These are phyloP conservation scores for Athetis lepigone DNA, from an alignment of 2,888 invertebrate species.

Conservation along the genomic window DNA sequence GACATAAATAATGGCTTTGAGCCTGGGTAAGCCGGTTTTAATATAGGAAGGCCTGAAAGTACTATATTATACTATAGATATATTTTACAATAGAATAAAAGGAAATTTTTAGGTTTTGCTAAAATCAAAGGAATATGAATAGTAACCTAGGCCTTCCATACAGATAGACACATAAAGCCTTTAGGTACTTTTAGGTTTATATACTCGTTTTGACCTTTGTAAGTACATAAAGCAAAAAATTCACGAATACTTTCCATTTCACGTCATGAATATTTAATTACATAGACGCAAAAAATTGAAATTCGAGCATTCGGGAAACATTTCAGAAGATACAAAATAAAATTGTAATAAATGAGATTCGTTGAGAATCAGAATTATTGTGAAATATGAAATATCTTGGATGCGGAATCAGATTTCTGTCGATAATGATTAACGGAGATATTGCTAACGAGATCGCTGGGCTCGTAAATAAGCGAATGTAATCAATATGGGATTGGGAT, in stretches of 20 bases:
- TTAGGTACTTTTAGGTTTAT: neutral
- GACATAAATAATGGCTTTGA: too few relatives aligned
- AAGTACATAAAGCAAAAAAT: constrained; percentile 15
- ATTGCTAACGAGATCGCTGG: constrained; percentile 55
- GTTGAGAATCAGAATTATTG: constrained; percentile 50
- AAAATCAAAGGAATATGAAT: too few relatives aligned
- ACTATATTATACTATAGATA: too few relatives aligned
- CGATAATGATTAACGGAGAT: constrained; percentile 60
- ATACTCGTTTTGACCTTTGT: neutral
- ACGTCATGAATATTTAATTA: constrained; percentile 34
- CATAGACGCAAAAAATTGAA: neutral
- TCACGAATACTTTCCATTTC: constrained; percentile 6
- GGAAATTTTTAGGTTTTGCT: too few relatives aligned
- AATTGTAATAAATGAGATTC: constrained; percentile 53
- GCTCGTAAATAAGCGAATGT: constrained; percentile 46
- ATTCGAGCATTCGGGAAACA: constrained; percentile 19
- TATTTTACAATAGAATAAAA: too few relatives aligned
- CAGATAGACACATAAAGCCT: neutral
- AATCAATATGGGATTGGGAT: constrained; percentile 29
- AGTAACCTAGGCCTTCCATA: too few relatives aligned
- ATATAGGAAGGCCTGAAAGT: too few relatives aligned
- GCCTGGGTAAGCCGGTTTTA: too few relatives aligned
- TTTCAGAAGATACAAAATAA: constrained; percentile 33
- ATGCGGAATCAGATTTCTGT: constrained; percentile 48
- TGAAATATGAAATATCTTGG: constrained; percentile 55